Evolutionary conservation across 2,888 invertebrate species (phyloP), one percentile per base, ranked within the genome.

Genomic region (Dryococelus australis): DNA sequence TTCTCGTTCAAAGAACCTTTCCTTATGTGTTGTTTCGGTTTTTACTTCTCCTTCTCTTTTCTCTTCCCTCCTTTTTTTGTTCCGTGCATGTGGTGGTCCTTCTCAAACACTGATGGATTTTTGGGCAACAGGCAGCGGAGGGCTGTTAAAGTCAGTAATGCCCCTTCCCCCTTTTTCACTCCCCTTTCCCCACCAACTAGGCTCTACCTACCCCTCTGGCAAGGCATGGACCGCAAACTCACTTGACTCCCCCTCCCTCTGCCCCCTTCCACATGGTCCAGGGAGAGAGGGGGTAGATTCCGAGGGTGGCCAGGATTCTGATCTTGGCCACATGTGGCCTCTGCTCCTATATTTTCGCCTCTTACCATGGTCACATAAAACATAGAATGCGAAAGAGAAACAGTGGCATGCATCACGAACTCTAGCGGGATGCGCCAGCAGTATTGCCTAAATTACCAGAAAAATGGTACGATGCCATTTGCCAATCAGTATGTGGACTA

Each of bases 51-150:
- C 27, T 43, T 20, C 53, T 83, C 51, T 26, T 65, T 12, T 85
- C 35, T 16, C 16, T 27, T 24, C 78, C 43, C 8, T 9, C 35
- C 3, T 84, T 47, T n/a, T 26, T 26, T 85, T 53, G 20, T 26
- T n/a, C 43, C 83, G 51, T 85, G 51, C 87, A 85, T 85, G 47
- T 87, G 87, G 87, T 51, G 81, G 81, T 53, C 85, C 85, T 28
- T 35, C 51, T 28, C 51, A 84, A 65, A 85, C 79, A 47, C 87
- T 87, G 87, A 85, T 87, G 87, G 85, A 87, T 87, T 87, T n/a
- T 87, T 85, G 87, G 85, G 87, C 80, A 85, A 87, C 80, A 85
- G 87, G 85, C 84, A 87, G 78, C 85, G 87, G 79, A 86, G 83
- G 81, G 84, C 86, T 53, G 84, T 86, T 86, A 83, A 86, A 84